A percentile compares a stretch with the other conserved stretches of the same genome.
Conservation (phyloP, 2,113 vertebrate species). For the rat (Rattus norvegicus) region DNA sequence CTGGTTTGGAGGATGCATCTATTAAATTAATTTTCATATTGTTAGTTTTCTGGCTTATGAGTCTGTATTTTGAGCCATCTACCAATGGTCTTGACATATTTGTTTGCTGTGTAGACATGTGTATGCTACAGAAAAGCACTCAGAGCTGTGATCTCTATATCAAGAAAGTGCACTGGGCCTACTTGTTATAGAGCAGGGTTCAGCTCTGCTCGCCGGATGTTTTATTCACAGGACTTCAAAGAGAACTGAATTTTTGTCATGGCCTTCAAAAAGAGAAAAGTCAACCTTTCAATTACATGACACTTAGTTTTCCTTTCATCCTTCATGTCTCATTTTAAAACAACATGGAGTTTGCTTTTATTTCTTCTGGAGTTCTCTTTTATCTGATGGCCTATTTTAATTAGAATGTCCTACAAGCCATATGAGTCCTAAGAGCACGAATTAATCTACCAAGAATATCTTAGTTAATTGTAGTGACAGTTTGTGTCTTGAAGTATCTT, state of each 20-base stretch:
- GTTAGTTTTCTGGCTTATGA: not conserved
- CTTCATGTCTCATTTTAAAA: not conserved
- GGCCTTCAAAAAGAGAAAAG: not conserved
- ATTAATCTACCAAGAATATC: conserved; percentile 43
- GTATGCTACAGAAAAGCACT: not conserved
- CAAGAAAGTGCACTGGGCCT: not conserved
- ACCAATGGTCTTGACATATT: not conserved
- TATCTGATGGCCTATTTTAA: conserved; percentile 38
- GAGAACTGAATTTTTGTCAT: conserved; percentile 29
- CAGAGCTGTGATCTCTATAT: conserved; percentile 21
- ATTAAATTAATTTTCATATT: conserved; percentile 50
- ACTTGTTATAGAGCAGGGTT: not conserved
- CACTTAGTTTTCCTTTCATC: not conserved
- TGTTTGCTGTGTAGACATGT: conserved; percentile 4
- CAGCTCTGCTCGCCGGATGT: not conserved
- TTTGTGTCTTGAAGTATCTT: not conserved
- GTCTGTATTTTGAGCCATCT: not conserved
- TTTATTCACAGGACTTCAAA: not conserved
- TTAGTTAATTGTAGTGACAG: conserved; percentile 15
- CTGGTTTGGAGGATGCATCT: conserved; percentile 16
- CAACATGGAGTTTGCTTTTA: conserved; percentile 55
- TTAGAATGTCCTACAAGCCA: not conserved
- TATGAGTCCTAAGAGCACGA: conserved; percentile 1
- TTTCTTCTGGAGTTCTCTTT: not conserved
- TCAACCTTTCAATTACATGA: conserved; percentile 16